Conservation (phyloP, 2,888 invertebrate genomes). For the Polyploca ridens region DNA sequence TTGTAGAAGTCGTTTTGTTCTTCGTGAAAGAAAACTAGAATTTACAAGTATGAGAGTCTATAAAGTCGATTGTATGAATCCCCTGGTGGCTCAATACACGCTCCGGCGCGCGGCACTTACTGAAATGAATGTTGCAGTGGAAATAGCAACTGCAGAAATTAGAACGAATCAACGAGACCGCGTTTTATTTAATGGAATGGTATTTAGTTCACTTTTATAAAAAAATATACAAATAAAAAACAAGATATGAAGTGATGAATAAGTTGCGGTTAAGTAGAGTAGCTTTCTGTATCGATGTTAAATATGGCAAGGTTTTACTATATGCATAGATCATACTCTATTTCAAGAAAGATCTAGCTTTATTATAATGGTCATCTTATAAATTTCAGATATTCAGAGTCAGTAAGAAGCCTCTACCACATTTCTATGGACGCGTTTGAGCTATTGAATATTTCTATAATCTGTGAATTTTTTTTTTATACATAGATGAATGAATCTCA, state of each 20-base stretch:
- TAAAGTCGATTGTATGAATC: slow-evolving; percentile 59
- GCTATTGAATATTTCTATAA: too few relatives aligned
- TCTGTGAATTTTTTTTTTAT: too few relatives aligned
- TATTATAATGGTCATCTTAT: too few relatives aligned
- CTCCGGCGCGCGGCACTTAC: slow-evolving; percentile 50
- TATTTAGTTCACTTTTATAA: background rate
- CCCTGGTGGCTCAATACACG: slow-evolving; percentile 39
- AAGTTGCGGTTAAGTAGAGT: background rate
- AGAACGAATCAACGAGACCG: slow-evolving; percentile 34
- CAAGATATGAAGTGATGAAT: too few relatives aligned
- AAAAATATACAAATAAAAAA: background rate
- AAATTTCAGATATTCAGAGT: too few relatives aligned
- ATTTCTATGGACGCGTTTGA: too few relatives aligned
- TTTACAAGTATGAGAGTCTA: slow-evolving; percentile 52
- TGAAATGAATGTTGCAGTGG: slow-evolving; percentile 51
- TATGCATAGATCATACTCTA: too few relatives aligned
- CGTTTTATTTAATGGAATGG: slow-evolving; percentile 9
- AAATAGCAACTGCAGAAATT: slow-evolving; percentile 44
- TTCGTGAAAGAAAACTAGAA: slow-evolving; percentile 48
- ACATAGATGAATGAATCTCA: too few relatives aligned
- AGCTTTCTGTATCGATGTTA: background rate
- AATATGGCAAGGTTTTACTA: too few relatives aligned
- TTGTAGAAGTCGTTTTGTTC: slow-evolving; percentile 5
- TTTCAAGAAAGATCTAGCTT: too few relatives aligned
- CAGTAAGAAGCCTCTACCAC: too few relatives aligned